Conservation (phyloP, 2,888 invertebrate species). For the Polietes domitor region DNA sequence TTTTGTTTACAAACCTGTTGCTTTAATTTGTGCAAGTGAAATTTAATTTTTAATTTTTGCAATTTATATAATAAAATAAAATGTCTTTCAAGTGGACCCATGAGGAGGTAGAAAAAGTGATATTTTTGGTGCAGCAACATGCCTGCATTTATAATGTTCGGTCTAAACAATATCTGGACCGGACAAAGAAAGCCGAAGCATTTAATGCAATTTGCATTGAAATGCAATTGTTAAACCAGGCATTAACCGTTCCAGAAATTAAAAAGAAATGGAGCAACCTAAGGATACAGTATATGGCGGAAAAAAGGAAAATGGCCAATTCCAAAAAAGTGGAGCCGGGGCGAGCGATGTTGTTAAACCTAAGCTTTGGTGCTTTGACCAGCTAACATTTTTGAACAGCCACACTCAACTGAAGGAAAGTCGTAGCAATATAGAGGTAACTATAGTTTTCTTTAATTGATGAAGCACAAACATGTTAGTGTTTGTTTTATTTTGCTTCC, state of each 20-base stretch:
- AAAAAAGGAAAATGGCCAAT: neutral
- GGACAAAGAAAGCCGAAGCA: constrained; percentile 33
- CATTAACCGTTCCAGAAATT: neutral
- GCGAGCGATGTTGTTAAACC: constrained; percentile 5
- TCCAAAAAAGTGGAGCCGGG: constrained; percentile 12
- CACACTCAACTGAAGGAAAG: constrained; percentile 8
- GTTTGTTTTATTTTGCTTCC: constrained; percentile 13
- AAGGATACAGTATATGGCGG: neutral
- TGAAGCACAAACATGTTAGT: constrained; percentile 17
- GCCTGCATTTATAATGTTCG: constrained; percentile 39
- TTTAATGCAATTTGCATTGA: constrained; percentile 31
- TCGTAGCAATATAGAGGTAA: neutral
- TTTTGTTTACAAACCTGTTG: neutral
- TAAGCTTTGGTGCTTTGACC: constrained; percentile 20
- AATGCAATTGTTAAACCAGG: constrained; percentile 1
- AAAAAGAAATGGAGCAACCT: constrained; percentile 5
- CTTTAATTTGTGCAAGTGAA: constrained; percentile 4
- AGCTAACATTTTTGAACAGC: neutral
- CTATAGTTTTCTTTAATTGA: neutral
- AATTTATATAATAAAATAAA: constrained; percentile 12
- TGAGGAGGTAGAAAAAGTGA: constrained; percentile 38
- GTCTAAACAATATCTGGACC: constrained; percentile 34
- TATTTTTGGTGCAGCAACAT: constrained; percentile 26
- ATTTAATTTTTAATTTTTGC: constrained; percentile 3
- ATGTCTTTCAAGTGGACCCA: constrained; percentile 35